A percentile compares a stretch with the other conserved stretches of the same genome.
Evolutionary conservation across 2,888 invertebrate genomes (phyloP).

Genomic region (Griposia aprilina): DNA sequence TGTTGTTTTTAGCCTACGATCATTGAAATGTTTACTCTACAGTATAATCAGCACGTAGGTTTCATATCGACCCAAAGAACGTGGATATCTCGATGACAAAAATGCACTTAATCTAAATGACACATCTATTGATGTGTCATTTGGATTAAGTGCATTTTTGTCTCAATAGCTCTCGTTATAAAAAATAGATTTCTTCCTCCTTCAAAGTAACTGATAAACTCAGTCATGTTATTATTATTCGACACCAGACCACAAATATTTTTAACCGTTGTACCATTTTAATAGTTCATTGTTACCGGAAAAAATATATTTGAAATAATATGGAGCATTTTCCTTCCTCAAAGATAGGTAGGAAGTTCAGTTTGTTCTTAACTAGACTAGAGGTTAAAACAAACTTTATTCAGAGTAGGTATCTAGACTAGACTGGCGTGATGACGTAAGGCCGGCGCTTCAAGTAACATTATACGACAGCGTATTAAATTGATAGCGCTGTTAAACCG

Average conservation of each 20-base stretch:
- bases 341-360: neutral
- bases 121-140: too few relatives aligned
- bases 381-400: slow-evolving; percentile 9
- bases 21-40: neutral
- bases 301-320: slow-evolving; percentile 14
- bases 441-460: slow-evolving; percentile 7
- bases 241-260: slow-evolving; percentile 5
- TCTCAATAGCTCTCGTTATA: neutral
- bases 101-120: neutral
- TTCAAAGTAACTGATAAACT: neutral
- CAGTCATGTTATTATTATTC: neutral
- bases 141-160: too few relatives aligned
- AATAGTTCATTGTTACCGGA: slow-evolving; percentile 18
- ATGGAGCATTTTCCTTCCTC: slow-evolving; percentile 36
- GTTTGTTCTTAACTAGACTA: neutral
- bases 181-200: neutral
- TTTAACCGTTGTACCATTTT: neutral
- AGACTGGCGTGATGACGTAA: slow-evolving; percentile 17
- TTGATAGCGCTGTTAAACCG: slow-evolving; percentile 1
- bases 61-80: neutral
- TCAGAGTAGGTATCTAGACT: slow-evolving; percentile 10
- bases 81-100: neutral
- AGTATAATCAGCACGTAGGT: neutral
- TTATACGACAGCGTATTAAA: slow-evolving; percentile 8
- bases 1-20: neutral